Conservation (phyloP, 2,888 invertebrate species). For the Conus canariensis region DNA sequence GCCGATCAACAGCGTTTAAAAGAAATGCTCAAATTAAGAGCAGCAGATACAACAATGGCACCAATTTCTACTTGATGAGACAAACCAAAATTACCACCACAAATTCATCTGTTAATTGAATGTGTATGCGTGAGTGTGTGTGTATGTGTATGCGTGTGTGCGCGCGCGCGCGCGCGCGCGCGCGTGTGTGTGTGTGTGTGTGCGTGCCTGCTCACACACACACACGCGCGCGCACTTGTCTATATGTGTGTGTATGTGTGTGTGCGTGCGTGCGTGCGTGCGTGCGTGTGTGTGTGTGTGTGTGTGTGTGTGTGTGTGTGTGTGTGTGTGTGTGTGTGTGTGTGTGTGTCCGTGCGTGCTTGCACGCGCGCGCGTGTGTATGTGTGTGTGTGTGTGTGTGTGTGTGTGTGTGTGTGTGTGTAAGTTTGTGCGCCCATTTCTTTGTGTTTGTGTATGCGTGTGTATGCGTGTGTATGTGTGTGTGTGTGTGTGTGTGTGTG, state of each 20-base stretch:
- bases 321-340: background rate
- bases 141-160: background rate
- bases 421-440: background rate
- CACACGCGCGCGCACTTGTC: background rate
- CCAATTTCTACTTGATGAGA: background rate
- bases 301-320: background rate
- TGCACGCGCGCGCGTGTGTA: background rate
- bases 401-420: background rate
- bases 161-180: background rate
- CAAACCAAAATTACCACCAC: background rate
- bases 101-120: background rate
- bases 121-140: background rate
- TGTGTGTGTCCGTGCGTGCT: background rate
- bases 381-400: too few species aligned
- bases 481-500: background rate
- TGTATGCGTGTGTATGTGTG: background rate
- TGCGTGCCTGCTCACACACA: background rate
- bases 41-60: too few species aligned
- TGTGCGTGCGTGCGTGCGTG: background rate
- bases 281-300: background rate
- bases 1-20: too few species aligned
- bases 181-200: background rate
- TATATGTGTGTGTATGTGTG: background rate
- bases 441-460: background rate
- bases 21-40: too few species aligned